A percentile compares a stretch with the other conserved stretches of the same genome.
Conservation (phyloP, 2,888 invertebrate species). For the Morpho helenor region DNA sequence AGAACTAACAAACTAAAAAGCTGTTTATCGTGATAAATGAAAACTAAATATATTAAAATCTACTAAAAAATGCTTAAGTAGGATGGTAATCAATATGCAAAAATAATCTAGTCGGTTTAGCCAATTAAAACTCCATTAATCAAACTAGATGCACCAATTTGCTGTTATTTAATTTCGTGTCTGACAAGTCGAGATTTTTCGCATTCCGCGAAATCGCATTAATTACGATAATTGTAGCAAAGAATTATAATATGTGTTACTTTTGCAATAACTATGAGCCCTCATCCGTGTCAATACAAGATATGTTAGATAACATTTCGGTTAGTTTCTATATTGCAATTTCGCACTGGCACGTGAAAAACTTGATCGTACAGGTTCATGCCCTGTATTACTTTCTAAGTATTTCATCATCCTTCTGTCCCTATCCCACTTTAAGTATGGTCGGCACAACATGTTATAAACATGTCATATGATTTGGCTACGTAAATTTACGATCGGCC, state of each 20-base stretch:
- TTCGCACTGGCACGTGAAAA: constrained; percentile 50
- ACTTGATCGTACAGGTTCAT: constrained; percentile 42
- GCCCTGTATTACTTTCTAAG: constrained; percentile 37
- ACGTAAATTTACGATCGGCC: too few species aligned
- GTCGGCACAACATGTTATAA: too few species aligned
- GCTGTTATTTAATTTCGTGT: constrained; percentile 7
- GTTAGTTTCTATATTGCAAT: constrained; percentile 40
- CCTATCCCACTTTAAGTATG: too few species aligned
- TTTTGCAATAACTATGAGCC: constrained; percentile 29
- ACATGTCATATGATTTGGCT: too few species aligned
- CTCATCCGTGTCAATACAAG: constrained; percentile 47
- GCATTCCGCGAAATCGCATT: constrained; percentile 9
- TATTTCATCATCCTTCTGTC: neutral
- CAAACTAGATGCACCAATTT: constrained; percentile 1
- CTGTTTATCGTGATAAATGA: too few species aligned
- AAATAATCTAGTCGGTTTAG: neutral
- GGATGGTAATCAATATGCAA: neutral
- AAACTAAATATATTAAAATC: too few species aligned
- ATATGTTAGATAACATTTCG: constrained; percentile 50
- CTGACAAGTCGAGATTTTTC: constrained; percentile 1
- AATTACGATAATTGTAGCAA: constrained; percentile 22
- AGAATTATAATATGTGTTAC: constrained; percentile 16
- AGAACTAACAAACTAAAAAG: too few species aligned
- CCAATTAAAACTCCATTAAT: constrained; percentile 7
- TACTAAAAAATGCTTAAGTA: too few species aligned